Percentiles rank a stretch among this genome's conserved stretches.
phyloP scores from a whole-genome alignment of 2,888 invertebrate species.

The Erynnis tages region DNA sequence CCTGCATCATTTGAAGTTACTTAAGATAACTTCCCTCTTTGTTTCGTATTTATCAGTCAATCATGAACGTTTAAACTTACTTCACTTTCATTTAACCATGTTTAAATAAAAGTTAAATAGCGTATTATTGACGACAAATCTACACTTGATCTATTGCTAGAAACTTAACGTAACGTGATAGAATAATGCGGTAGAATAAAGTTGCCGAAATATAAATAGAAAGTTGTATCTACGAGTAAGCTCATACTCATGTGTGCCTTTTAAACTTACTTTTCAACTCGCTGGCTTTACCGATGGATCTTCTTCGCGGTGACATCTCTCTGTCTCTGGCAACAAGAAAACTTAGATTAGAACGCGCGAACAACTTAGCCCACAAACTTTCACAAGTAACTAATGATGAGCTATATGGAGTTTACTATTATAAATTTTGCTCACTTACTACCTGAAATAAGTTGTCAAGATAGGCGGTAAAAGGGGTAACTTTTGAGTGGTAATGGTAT shows the following conservation, averaged over 20 bases:
- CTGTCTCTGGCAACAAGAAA: slow-evolving; percentile 82
- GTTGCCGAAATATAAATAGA: slow-evolving; percentile 18
- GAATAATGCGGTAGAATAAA: too few relatives aligned
- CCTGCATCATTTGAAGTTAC: too few relatives aligned
- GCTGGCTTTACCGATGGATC: slow-evolving; percentile 72
- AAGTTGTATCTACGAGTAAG: slow-evolving; percentile 10
- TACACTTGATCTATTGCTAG: too few relatives aligned
- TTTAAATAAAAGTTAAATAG: too few relatives aligned
- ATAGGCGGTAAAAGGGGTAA: background rate
- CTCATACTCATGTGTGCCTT: slow-evolving; percentile 22
- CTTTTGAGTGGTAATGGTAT: background rate
- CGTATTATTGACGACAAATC: too few relatives aligned
- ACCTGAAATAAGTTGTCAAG: background rate
- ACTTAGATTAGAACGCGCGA: slow-evolving; percentile 75
- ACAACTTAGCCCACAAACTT: slow-evolving; percentile 19
- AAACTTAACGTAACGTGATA: too few relatives aligned
- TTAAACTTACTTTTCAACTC: slow-evolving; percentile 76
- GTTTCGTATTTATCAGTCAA: too few relatives aligned
- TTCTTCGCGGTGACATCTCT: slow-evolving; percentile 82
- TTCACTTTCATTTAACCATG: too few relatives aligned
- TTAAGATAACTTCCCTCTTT: too few relatives aligned
- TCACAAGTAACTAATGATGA: slow-evolving; percentile 12
- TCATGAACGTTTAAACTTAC: too few relatives aligned
- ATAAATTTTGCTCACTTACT: slow-evolving; percentile 6
- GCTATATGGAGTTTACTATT: slow-evolving; percentile 14